Conservation (phyloP, 2,888 invertebrate species). For the Tetragonula carbonaria region DNA sequence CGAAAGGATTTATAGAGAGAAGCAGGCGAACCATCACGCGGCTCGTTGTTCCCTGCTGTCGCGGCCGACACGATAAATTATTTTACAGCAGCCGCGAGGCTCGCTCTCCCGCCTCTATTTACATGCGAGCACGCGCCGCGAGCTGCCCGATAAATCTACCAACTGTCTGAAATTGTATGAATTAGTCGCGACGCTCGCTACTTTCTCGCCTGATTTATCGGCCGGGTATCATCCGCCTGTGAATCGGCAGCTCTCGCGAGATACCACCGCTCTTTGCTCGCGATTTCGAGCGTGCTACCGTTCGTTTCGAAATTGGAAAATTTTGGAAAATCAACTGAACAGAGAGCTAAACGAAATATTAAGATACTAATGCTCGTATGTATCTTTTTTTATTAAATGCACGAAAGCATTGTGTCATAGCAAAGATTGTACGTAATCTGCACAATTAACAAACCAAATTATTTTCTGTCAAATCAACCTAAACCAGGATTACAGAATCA, state of each 20-base stretch:
- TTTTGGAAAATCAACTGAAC: not conserved
- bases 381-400: not conserved
- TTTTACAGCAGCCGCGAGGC: conserved; percentile 34
- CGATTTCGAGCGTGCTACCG: not conserved
- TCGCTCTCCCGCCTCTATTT: conserved; percentile 37
- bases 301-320: not conserved
- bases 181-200: conserved; percentile 49
- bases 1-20: conserved; percentile 47
- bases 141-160: conserved; percentile 48
- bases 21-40: conserved; percentile 32
- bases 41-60: conserved; percentile 51
- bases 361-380: not conserved
- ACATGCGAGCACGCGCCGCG: conserved; percentile 37
- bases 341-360: not conserved
- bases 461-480: no score
- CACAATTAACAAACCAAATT: no score
- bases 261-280: not conserved
- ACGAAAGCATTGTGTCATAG: not conserved
- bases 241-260: conserved; percentile 17
- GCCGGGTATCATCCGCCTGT: conserved; percentile 13
- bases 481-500: no score
- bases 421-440: not conserved
- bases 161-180: conserved; percentile 55
- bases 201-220: conserved; percentile 54
- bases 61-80: conserved; percentile 56